Evolutionary conservation across 1,140 invertebrate genomes (phyloP), one percentile per base, ranked within the genome.

Genomic region (Aphidius ervi): DNA sequence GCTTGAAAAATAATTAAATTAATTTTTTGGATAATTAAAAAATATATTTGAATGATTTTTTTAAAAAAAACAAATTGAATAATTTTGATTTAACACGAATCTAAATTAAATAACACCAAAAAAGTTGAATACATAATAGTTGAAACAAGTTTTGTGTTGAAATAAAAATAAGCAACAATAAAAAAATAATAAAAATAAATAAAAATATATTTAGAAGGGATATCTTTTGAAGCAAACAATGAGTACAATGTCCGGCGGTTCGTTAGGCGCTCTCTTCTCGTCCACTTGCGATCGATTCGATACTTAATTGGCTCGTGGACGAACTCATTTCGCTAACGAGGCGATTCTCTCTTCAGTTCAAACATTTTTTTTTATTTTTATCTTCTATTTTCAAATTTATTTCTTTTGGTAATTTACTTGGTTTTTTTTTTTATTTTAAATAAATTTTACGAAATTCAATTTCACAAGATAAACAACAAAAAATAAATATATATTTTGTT

Each of bases 251-350:
- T 65, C 61, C 63, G 55, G 61, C 40, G 63, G 61, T 58, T 65
- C 63, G 63, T 65, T 65, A 65, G 61, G 63, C 58, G n/a, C 2
- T 47, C 57, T 65, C 49, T 63, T 65, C 48, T 66, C 50, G 53
- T 58, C 55, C 47, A 62, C 65, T 57, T 54, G 47, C 63, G 63
- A 65, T 64, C 63, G 58, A 62, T 65, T 65, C 63, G 63, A 65
- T 65, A 62, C 60, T 65, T 65, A 65, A 65, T 65, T 65, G 63
- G 63, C 63, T 65, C 57, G 57, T 62, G 61, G 56, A 65, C 63
- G 63, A 62, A 65, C 63, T 65, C 63, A 65, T 65, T 65, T 65
- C 60, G 58, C 63, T 65, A 65, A 65, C 63, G 63, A 65, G 63
- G 53, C 61, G 57, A 65, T 65, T 65, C 63, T 62, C 16, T 16